Percentiles rank a stretch among this genome's conserved stretches.
Conservation (phyloP, 1,140 invertebrate genomes). For the Anastatus disparis region DNA sequence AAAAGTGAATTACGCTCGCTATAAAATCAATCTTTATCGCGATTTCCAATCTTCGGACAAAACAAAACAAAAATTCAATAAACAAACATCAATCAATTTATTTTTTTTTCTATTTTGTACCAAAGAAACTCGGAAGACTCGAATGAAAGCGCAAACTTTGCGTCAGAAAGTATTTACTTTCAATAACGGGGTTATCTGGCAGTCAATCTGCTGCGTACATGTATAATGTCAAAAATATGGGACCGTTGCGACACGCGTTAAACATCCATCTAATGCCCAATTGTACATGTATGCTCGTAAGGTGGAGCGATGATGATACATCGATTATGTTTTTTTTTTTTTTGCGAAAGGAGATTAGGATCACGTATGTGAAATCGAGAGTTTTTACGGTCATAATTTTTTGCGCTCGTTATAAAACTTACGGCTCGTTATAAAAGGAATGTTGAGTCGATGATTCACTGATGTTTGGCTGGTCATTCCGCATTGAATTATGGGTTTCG, state of each 20-base stretch:
- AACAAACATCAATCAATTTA: conserved; percentile 6
- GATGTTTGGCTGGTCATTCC: too few species aligned
- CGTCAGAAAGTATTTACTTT: not conserved
- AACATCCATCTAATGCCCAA: not conserved
- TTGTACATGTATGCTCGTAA: not conserved
- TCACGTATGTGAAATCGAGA: not conserved
- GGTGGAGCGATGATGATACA: not conserved
- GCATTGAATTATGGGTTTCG: too few species aligned
- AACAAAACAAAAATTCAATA: not conserved
- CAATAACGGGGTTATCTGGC: conserved; percentile 24
- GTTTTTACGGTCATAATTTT: too few species aligned
- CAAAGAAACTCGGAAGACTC: not conserved
- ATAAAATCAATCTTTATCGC: not conserved
- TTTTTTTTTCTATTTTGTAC: not conserved
- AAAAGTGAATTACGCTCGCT: conserved; percentile 2
- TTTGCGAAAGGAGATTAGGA: not conserved
- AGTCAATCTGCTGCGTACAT: not conserved
- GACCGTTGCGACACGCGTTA: not conserved
- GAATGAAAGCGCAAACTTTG: conserved; percentile 1
- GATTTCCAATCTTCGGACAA: not conserved
- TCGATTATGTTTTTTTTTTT: not conserved
- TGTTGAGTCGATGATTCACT: too few species aligned
- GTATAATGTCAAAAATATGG: not conserved
- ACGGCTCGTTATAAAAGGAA: too few species aligned
- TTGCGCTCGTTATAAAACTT: too few species aligned